These are phyloP conservation scores for Sciaenops ocellatus DNA, from an alignment of 2,797 vertebrate genomes.

Conservation along the genomic window DNA sequence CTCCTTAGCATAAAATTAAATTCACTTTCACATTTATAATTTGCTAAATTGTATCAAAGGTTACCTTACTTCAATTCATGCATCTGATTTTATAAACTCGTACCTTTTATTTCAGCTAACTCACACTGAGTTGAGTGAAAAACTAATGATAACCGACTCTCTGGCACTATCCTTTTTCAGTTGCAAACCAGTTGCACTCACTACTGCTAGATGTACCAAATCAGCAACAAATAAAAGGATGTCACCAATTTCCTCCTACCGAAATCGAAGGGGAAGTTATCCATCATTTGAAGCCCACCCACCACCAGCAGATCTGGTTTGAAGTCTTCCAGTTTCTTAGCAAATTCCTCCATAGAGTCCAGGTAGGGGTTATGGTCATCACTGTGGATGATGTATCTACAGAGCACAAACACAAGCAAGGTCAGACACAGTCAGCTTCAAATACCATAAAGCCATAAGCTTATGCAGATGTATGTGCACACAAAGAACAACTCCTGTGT, in stretches of 20 bases:
- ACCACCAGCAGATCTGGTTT: constrained; percentile 87
- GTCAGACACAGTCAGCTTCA: background rate
- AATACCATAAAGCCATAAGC: background rate
- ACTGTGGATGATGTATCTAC: constrained; percentile 90
- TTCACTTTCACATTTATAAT: too few relatives aligned
- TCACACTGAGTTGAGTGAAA: background rate
- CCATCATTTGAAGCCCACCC: constrained; percentile 91
- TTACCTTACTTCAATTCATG: background rate
- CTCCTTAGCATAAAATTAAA: background rate
- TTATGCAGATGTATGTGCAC: background rate
- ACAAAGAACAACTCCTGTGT: background rate
- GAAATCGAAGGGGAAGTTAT: constrained; percentile 88
- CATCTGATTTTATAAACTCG: too few relatives aligned
- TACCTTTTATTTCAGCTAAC: background rate
- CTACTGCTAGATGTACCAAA: background rate
- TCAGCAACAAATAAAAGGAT: background rate
- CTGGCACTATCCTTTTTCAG: background rate
- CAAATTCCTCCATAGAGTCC: constrained; percentile 87
- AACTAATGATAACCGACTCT: background rate
- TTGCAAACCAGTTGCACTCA: background rate
- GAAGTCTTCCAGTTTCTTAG: constrained; percentile 80
- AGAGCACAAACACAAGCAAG: constrained; percentile 22
- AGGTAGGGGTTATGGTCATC: constrained; percentile 90
- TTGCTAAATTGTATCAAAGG: background rate
- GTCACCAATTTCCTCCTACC: constrained; percentile 67